Evolutionary conservation across 2,888 invertebrate genomes (phyloP).

Genomic region (Siphonodentalium dalli): DNA sequence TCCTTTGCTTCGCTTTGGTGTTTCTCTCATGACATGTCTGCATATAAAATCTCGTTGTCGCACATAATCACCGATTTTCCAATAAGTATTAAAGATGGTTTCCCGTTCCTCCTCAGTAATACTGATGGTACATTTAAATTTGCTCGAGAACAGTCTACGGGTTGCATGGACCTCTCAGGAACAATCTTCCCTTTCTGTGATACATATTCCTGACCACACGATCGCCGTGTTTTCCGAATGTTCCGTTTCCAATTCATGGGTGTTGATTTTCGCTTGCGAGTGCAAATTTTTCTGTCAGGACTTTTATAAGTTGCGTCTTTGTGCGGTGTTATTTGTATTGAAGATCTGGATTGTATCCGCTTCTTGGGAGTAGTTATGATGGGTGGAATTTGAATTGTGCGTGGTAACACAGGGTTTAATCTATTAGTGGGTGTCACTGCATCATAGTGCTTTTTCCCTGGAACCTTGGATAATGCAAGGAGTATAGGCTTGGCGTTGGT

Average conservation of each 20-base stretch:
- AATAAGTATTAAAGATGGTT: constrained; percentile 14
- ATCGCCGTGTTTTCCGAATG: constrained; percentile 18
- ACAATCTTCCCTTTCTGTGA: constrained; percentile 12
- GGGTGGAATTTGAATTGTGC: too few relatives aligned
- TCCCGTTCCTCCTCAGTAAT: constrained; percentile 9
- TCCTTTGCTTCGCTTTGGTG: constrained; percentile 3
- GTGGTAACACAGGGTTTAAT: too few relatives aligned
- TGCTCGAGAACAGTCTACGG: constrained; percentile 8
- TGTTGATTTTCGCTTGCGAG: constrained; percentile 15
- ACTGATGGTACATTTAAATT: constrained; percentile 13
- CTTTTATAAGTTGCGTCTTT: constrained; percentile 9
- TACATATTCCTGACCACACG: constrained; percentile 19
- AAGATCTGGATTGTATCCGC: too few relatives aligned
- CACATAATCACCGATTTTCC: constrained; percentile 13
- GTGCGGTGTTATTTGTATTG: constrained; percentile 10
- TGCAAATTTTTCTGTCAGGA: constrained; percentile 6
- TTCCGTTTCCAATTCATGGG: constrained; percentile 22
- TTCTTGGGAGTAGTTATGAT: too few relatives aligned
- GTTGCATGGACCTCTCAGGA: constrained; percentile 1
- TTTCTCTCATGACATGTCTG: constrained; percentile 4
- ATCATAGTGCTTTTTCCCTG: too few relatives aligned
- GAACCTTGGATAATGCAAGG: too few relatives aligned
- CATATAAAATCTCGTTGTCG: constrained; percentile 23
- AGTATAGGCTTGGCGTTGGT: too few relatives aligned
- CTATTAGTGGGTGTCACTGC: too few relatives aligned